Evolutionary conservation across 2,888 invertebrate genomes (phyloP), one percentile per base, ranked within the genome.

Genomic region (Amiota communis): DNA sequence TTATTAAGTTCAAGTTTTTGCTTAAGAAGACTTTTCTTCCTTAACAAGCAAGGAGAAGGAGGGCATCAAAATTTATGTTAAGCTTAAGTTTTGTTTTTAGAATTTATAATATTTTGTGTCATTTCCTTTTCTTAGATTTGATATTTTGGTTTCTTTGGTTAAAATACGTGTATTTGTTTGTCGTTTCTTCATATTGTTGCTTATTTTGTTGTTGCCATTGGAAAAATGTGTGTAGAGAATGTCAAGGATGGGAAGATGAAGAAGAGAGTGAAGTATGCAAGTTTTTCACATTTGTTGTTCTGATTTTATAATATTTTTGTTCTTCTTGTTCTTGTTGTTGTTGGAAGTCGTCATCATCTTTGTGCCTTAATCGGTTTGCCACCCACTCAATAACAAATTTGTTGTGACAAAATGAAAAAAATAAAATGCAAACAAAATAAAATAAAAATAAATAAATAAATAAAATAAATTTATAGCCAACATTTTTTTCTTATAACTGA

Each of bases 361-460:
- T 68, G 36, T 46, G 67, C 67, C 67, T 68, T 68, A 68, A 68
- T 68, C 67, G 67, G 67, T 51, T 68, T 68, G 23, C 67, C 67
- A 68, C 67, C 67, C 67, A 68, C 67, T 68, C 67, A 20, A 36
- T 36, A 36, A 36, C 36, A 36, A 36, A 36, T 36, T 36, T 36
- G 36, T 36, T 36, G 36, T 6, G 36, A 36, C 36, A 36, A 36
- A 36, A 36, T 36, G 36, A 36, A 36, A 36, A 6, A 36, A 51
- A 67, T 20, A 13, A 49, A 20, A 57, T 3, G 3, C 1, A 15
- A 11, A 53, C 11, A 53, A 53, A 15, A 53, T 8, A 53, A 15
- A 15, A 53, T 13, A 53, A 49, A 65, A 15, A 17, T 12, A 65
- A 49, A 17, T 10, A 48, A 47, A 49, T 11, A 65, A 49, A 65